Evolutionary conservation across 1,140 invertebrate genomes (phyloP), one percentile per base, ranked within the genome.

Genomic region (Orius laevigatus): DNA sequence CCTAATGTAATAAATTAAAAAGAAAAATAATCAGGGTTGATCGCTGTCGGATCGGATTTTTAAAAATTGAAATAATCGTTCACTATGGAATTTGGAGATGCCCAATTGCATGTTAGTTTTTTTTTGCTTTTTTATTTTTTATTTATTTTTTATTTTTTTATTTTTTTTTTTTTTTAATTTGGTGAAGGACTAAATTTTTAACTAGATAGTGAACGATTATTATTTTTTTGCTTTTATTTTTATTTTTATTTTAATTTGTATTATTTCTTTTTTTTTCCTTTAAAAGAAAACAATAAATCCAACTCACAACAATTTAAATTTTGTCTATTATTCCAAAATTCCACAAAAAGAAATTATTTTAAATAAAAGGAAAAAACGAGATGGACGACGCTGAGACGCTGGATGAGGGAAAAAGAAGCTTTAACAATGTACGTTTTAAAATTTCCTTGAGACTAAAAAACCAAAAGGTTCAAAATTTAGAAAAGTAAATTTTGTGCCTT

Each of bases 151-250:
- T 25, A 25, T 25, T 25, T 25, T 25, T 25, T 25, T 25, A 4
- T 25, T 25, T 25, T 25, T 8, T 25, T 25, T 25, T 25, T 25
- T 25, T 25, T 25, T 50, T 50, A 50, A 50, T 50, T 38, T 50
- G 48, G 48, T 50, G 48, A 50, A 15, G 48, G 48, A 44, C 10
- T 25, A 25, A 25, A 25, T 25, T 25, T 25, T 33, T n/a, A 11
- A 42, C n/a, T 32, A 35, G 41, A 50, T 50, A 50, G 48, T 50
- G 48, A 50, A 50, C 48, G 48, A 50, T 50, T 50, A 45, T 50
- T 44, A 12, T 18, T 14, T 39, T 39, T 4, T 39, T 39, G n/a
- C n/a, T 35, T 9, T 35, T 35, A 35, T 39, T 39, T 14, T 46
- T 46, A 33, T 31, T 11, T 36, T 15, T 40, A 8, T 31, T 40